Evolutionary conservation across 2,797 vertebrate genomes (phyloP), one percentile per base, ranked within the genome.

Genomic region (Sardinella longiceps): DNA sequence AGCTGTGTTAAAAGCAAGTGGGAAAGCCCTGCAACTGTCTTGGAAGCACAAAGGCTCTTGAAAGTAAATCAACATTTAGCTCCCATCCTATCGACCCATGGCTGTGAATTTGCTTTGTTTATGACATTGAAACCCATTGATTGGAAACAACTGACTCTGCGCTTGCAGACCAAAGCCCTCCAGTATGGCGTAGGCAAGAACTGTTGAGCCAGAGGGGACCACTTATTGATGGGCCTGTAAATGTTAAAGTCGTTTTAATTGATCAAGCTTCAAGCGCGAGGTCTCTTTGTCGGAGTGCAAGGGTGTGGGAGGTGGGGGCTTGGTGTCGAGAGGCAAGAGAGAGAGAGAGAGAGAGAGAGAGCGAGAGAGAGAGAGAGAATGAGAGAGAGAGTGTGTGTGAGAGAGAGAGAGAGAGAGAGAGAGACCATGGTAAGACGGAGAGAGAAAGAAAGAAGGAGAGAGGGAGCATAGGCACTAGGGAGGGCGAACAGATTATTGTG

Each of bases 201-300:
- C 91, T 87, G 90, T 89, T 89, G 91, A 92, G 92, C 93, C 93
- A 94, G 90, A 91, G 90, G 94, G 94, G 94, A 94, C 91, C 90
- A 90, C 92, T 93, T 94, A 89, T 93, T 95, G 96, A 97, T 91
- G 86, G 93, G 90, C 91, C 92, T 94, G 93, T 94, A 96, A 96
- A 92, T 90, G 91, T 93, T 92, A 91, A 90, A 93, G 94, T 95
- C 94, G 91, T 96, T 97, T 96, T 92, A 95, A 97, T 95, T 91
- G 96, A 97, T 95, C 94, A 91, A 88, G 88, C 83, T 94, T 91
- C 87, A 94, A 94, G 95, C 93, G 84, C 85, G 82, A 87, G 37
- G 87, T 84, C 90, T 90, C 89, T 48, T 77, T 86, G 91, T 90
- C 87, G 83, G 88, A 90, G 85, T 12, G 83, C 50, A 81, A 81